Base-by-base conservation (phyloP, 53 echinoderm and acorn worm species). In the Paracentrotus lividus region DNA sequence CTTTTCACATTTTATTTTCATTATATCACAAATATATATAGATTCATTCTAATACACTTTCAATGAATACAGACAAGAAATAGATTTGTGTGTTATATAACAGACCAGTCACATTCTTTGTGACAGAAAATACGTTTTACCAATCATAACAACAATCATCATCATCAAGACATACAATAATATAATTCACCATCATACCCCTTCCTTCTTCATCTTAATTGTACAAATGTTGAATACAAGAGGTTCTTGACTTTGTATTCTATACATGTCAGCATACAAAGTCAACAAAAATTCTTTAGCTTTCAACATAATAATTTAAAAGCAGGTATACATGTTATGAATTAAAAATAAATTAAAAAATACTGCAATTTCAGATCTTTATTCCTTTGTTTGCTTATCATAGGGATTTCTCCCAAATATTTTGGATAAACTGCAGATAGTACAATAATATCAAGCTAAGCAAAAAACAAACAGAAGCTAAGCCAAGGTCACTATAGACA, bases 1-100 rank as follows among this genome's bases (percentile, higher is more conserved):
- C 66, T 23, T 55, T 32, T 57, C 88, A 54, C 40, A 23, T 54
- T 53, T 32, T 55, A 90, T 61, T 66, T 43, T 90, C 66, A 91
- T 91, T 91, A 75, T 53, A 75, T 91, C 91, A 91, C 91, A 91
- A 91, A 91, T 91, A 91, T 91, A 91, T 91, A 91, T 91, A 91
- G 76, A 91, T 75, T 75, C 76, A 91, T 49, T 91, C 75, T 91
- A 51, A 51, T 91, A 91, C 91, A 91, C 53, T 91, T 49, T 91
- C 91, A 40, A 44, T 76, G 91, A 21, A 76, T 75, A 91, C 76
- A 91, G 32, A 53, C 31, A 66, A 42, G 57, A 86, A 40, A 53
- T 72, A 72, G 38, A 58, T 8, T 90, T 72, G 36, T 72, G 40
- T 42, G n/a, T 90, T 66, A 66, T 65, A n/a, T 89, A 42, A 65